Conservation (phyloP, 2,797 vertebrate genomes). For the Poeciliopsis turneri region DNA sequence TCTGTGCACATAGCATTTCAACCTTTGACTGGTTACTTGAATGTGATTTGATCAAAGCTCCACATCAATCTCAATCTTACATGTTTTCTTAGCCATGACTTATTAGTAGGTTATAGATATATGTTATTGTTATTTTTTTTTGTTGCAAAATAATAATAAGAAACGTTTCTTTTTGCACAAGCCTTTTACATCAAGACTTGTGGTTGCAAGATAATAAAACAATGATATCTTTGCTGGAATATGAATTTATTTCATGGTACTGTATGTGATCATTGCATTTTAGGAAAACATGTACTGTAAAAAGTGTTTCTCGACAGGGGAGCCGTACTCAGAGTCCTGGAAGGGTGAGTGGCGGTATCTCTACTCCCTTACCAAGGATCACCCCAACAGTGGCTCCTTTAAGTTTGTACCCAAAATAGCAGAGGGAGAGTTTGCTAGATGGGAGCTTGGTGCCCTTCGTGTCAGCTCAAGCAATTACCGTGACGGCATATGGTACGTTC, state of each 20-base stretch:
- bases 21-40: too few species aligned
- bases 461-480: slow-evolving; percentile 71
- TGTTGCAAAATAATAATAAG: too few species aligned
- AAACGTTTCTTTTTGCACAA: not conserved
- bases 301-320: slow-evolving; percentile 46
- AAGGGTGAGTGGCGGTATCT: slow-evolving; percentile 86
- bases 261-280: not conserved
- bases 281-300: not conserved
- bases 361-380: slow-evolving; percentile 81
- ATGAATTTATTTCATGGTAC: not conserved
- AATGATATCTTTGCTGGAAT: not conserved
- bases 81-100: not conserved
- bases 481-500: slow-evolving; percentile 77
- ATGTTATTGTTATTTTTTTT: too few species aligned
- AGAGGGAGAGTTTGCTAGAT: slow-evolving; percentile 62
- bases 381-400: slow-evolving; percentile 82
- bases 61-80: too few species aligned
- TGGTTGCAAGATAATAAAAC: not conserved
- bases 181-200: not conserved
- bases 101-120: not conserved
- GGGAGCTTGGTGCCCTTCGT: slow-evolving; percentile 87
- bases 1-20: not conserved
- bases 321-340: slow-evolving; percentile 63
- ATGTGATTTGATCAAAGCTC: too few species aligned
- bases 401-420: slow-evolving; percentile 84